Evolutionary conservation across 2,797 vertebrate genomes (phyloP), one percentile per base, ranked within the genome.

Genomic region (Rhynchotus rufescens): DNA sequence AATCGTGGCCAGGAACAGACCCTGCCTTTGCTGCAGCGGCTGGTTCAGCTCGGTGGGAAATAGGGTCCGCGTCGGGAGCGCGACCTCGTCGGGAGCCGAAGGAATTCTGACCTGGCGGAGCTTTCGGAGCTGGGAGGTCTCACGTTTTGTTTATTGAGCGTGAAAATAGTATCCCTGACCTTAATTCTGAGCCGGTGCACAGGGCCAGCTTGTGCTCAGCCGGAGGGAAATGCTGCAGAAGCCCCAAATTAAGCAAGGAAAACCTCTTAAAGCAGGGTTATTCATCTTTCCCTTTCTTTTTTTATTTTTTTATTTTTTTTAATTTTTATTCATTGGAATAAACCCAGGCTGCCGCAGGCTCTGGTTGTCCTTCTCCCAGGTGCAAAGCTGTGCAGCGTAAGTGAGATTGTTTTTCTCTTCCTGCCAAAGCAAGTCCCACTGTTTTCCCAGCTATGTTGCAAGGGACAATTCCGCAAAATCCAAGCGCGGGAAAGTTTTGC

Each of bases 81-180:
- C 3, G 66, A 69, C 86, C 90, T 69, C 60, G 76, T 56, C 69
- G 44, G 30, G 51, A 44, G 42, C 45, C 12, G 75, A 72, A 38
- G 0, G 9, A 26, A 51, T 25, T 34, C 52, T 19, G 60, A 15
- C 36, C 14, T 52, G 47, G 28, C 28, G 36, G 34, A 49, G 34
- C 20, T 7, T 49, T 32, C 3, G 54, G 36, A 61, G 59, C 62
- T 0, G 0, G 1, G 76, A 65, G 84, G 54, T 82, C 89, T 90
- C 32, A 19, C 59, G 10, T 65, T 71, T 42, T 68, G 36, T 68
- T 86, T 92, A 73, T 62, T 72, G 59, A 68, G 36, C 22, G 3
- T 44, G 62, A 72, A 92, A 96, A 89, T 47, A 93, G 12, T 69
- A 88, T 12, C 51, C 7, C 10, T 93, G 84, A 87, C 79, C 81